These are phyloP conservation scores for Lithophane socia DNA, from an alignment of 2,888 invertebrate genomes.

Conservation along the genomic window DNA sequence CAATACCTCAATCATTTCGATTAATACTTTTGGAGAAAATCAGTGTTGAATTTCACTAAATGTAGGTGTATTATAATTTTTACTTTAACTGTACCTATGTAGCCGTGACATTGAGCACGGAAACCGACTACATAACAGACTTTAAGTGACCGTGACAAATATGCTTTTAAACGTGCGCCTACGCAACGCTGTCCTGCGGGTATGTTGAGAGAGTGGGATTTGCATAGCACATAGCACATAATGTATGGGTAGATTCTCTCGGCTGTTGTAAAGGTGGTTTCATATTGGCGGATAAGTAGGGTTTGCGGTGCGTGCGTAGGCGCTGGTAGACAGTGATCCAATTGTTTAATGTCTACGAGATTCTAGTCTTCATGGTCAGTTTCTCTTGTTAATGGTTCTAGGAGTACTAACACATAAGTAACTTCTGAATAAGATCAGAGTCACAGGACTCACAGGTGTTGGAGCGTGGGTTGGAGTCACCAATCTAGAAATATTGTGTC, in stretches of 20 bases:
- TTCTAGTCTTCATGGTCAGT: no score
- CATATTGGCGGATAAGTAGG: slow-evolving; percentile 8
- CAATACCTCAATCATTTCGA: background rate
- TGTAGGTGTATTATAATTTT: background rate
- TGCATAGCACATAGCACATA: slow-evolving; percentile 48
- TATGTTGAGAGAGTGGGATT: slow-evolving; percentile 53
- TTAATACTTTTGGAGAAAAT: background rate
- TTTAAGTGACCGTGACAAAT: slow-evolving; percentile 70
- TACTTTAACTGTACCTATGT: slow-evolving; percentile 35
- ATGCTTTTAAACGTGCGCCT: slow-evolving; percentile 62
- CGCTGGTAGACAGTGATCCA: background rate
- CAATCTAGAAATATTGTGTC: background rate
- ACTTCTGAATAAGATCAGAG: background rate
- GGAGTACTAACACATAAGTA: background rate
- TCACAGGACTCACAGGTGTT: background rate
- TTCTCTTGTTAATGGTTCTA: background rate
- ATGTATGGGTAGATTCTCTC: slow-evolving; percentile 36
- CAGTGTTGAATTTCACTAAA: background rate
- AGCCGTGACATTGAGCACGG: slow-evolving; percentile 72
- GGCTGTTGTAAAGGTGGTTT: slow-evolving; percentile 13
- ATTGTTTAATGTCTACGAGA: background rate
- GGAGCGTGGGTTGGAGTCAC: background rate
- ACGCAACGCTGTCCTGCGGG: slow-evolving; percentile 58
- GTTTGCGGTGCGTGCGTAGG: slow-evolving; percentile 14
- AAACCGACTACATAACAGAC: slow-evolving; percentile 64